These are phyloP conservation scores for Drosophila truncata DNA, from an alignment of 1,140 invertebrate genomes.

Conservation along the genomic window DNA sequence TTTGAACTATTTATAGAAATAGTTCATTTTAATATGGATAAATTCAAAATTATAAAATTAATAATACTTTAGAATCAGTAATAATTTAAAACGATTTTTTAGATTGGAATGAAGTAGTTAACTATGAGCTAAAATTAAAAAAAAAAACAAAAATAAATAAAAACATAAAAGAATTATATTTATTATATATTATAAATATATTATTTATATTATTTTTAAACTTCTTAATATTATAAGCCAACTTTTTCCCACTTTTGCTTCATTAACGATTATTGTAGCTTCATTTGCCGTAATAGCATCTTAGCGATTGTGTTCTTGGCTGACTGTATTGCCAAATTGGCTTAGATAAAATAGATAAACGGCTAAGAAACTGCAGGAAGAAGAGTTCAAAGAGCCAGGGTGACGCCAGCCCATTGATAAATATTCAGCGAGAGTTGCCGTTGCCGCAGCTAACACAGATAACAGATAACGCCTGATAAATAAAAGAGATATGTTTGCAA, in stretches of 20 bases:
- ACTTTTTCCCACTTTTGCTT: neutral
- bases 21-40: neutral
- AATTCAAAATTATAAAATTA: neutral
- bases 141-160: too few relatives aligned
- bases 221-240: too few relatives aligned
- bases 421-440: conserved; percentile 42
- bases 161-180: too few relatives aligned
- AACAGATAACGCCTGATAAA: conserved; percentile 26
- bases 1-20: neutral
- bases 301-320: conserved; percentile 1
- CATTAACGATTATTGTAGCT: conserved; percentile 25
- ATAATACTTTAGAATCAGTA: neutral
- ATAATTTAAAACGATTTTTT: too few relatives aligned
- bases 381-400: conserved; percentile 57
- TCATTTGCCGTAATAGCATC: conserved; percentile 42
- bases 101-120: too few relatives aligned
- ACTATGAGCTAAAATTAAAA: too few relatives aligned
- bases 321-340: neutral
- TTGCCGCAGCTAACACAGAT: conserved; percentile 44
- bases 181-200: too few relatives aligned
- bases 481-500: conserved; percentile 20
- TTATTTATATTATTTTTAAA: too few relatives aligned
- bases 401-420: conserved; percentile 63
- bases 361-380: conserved; percentile 13
- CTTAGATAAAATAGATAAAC: conserved; percentile 13